These are phyloP conservation scores for Mormyrus lacerda DNA, from an alignment of 2,113 vertebrate species.

Conservation along the genomic window DNA sequence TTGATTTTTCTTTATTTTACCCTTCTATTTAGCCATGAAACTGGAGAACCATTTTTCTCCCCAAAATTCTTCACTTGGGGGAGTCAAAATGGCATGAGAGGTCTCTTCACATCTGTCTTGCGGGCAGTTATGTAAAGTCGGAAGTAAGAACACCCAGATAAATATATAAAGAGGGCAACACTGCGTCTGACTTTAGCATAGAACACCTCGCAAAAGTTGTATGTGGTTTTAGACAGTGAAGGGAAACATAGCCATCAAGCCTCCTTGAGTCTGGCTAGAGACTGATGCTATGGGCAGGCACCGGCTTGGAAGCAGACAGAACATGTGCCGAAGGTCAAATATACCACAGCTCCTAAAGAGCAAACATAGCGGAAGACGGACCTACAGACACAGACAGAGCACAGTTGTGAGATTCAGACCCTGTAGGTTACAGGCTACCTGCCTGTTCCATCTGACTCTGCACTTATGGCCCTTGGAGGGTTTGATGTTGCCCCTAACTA, in stretches of 20 bases:
- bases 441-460: too few relatives aligned
- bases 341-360: not conserved
- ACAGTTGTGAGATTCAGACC: not conserved
- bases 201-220: not conserved
- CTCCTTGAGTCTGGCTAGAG: not conserved
- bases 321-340: not conserved
- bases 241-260: not conserved
- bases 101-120: not conserved
- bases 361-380: not conserved
- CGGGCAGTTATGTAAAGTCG: not conserved
- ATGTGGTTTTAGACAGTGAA: not conserved
- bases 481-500: not conserved
- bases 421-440: not conserved
- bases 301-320: not conserved
- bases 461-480: not conserved
- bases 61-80: not conserved
- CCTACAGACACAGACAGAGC: not conserved
- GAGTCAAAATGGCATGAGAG: not conserved
- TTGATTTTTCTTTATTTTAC: not conserved
- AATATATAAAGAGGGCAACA: not conserved
- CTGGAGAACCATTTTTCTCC: not conserved
- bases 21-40: not conserved
- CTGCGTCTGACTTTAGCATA: not conserved
- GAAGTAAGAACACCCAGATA: not conserved
- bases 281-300: not conserved